Evolutionary conservation across 2,888 invertebrate genomes (phyloP).

Genomic region (Protophormia terraenovae): DNA sequence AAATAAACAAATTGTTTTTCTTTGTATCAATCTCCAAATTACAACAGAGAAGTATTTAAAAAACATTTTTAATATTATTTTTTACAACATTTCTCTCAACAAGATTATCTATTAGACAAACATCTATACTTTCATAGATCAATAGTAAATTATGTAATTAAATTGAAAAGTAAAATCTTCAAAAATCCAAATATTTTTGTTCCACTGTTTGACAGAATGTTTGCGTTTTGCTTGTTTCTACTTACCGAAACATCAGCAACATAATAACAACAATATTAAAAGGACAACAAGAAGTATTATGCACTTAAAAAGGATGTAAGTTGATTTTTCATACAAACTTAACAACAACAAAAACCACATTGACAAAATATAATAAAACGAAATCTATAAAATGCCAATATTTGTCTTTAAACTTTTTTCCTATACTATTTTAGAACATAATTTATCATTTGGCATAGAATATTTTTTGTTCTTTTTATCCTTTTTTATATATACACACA

Average conservation of each 20-base stretch:
- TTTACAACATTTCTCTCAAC: no score
- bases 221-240: not conserved
- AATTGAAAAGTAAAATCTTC: not conserved
- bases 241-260: not conserved
- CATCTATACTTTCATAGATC: no score
- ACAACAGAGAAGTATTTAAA: no score
- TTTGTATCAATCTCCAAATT: no score
- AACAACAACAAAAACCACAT: conserved; percentile 12
- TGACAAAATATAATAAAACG: conserved; percentile 34
- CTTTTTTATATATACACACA: not conserved
- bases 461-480: not conserved
- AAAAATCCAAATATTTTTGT: not conserved
- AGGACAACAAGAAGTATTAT: not conserved
- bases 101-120: no score
- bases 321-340: conserved; percentile 35
- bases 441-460: conserved; percentile 63
- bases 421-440: conserved; percentile 34
- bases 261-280: not conserved
- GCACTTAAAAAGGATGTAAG: conserved; percentile 41
- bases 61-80: no score
- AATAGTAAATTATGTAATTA: no score
- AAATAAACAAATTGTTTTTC: no score
- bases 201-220: conserved; percentile 6
- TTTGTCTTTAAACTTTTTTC: conserved; percentile 47
- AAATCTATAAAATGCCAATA: conserved; percentile 66